phyloP scores from a whole-genome alignment of 2,797 vertebrate genomes.

The Trematomus bernacchii region DNA sequence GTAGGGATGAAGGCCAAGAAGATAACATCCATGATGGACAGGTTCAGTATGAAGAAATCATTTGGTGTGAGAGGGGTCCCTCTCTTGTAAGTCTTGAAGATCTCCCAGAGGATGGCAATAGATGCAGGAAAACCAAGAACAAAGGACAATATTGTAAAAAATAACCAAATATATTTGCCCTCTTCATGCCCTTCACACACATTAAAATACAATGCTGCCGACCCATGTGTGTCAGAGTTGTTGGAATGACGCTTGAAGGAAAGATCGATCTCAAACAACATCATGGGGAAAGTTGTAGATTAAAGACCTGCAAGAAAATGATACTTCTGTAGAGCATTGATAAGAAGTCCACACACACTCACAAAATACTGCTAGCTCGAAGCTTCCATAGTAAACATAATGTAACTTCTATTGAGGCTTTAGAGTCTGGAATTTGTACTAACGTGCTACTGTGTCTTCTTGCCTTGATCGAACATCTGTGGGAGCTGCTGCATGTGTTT shows the following conservation, averaged over 20 bases:
- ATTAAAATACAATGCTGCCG: not conserved
- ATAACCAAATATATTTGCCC: not conserved
- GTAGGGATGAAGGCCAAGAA: too few species aligned
- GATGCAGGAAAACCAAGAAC: conserved; percentile 66
- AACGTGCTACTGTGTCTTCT: not conserved
- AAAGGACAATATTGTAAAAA: not conserved
- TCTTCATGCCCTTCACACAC: accelerated
- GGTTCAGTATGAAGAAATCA: conserved; percentile 67
- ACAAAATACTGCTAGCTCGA: not conserved
- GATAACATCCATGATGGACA: conserved; percentile 63
- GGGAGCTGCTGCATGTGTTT: not conserved
- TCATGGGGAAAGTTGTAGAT: not conserved
- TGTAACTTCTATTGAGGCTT: conserved; percentile 29
- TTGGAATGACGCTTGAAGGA: not conserved
- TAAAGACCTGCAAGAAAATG: conserved; percentile 27
- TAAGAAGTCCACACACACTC: not conserved
- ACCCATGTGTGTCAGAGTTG: not conserved
- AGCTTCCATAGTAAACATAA: not conserved
- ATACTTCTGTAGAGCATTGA: not conserved
- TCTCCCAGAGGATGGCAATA: conserved; percentile 58
- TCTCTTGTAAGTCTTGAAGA: conserved; percentile 43
- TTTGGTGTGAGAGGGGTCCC: conserved; percentile 44
- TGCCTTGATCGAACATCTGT: not conserved
- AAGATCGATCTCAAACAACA: not conserved
- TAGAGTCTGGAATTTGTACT: not conserved